phyloP scores from a whole-genome alignment of 2,113 vertebrate genomes.

The Crotalus tigris region DNA sequence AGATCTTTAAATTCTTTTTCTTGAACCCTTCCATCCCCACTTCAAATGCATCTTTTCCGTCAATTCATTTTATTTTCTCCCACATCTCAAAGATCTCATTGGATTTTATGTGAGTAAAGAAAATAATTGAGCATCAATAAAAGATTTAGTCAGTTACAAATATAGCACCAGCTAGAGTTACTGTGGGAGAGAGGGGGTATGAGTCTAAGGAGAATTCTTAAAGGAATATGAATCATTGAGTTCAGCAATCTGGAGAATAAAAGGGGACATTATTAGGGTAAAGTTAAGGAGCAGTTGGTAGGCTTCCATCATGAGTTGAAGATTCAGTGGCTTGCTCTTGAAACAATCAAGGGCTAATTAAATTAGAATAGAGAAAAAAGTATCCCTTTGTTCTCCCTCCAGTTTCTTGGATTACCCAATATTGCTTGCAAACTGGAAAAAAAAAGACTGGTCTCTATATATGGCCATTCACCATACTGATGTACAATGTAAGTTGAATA shows the following conservation, averaged over 20 bases:
- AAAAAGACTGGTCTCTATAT: conserved; percentile 56
- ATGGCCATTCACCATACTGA: conserved; percentile 24
- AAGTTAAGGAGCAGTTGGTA: conserved; percentile 48
- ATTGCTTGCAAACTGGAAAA: conserved; percentile 37
- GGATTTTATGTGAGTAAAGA: conserved; percentile 60
- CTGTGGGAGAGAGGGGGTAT: conserved; percentile 46
- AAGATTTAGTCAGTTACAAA: conserved; percentile 51
- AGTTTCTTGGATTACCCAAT: conserved; percentile 54
- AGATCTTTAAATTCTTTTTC: conserved; percentile 63
- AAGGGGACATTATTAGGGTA: conserved; percentile 48
- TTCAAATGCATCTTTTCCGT: conserved; percentile 57
- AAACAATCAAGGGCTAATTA: conserved; percentile 55
- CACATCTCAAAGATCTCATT: conserved; percentile 52
- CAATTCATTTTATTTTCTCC: conserved; percentile 69
- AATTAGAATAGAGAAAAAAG: conserved; percentile 44
- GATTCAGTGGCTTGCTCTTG: conserved; percentile 45
- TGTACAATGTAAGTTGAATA: conserved; percentile 47
- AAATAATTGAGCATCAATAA: conserved; percentile 72
- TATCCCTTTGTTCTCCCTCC: conserved; percentile 42
- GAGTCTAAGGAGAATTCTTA: conserved; percentile 46
- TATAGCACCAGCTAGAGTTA: conserved; percentile 61
- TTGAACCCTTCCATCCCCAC: conserved; percentile 32
- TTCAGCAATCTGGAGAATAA: conserved; percentile 46
- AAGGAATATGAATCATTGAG: conserved; percentile 27
- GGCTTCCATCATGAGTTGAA: conserved; percentile 56